Base-by-base conservation (phyloP, 92 coral and sea anemone genomes). In the Umimayanthus chanpuru region DNA sequence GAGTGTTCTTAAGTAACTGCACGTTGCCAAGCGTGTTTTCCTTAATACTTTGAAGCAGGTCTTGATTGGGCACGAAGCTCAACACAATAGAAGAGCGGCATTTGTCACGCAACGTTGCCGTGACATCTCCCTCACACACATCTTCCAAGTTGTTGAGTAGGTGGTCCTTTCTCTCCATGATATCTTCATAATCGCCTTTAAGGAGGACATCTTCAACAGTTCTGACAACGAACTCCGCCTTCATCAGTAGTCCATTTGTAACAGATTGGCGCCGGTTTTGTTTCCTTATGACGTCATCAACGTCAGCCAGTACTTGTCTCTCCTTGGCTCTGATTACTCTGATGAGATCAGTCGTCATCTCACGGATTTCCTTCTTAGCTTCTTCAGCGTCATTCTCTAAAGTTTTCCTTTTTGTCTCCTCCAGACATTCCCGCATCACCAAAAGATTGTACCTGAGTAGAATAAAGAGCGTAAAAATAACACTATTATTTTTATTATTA, bases 91-190 rank as follows among this genome's bases (percentile, higher is more conserved):
- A 55, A 10, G 83, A 79, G 0, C 83, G 83, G 4, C 83, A 79
- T 71, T 79, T 79, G 44, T 79, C 83, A 79, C 83, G 70, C 83
- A 79, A 79, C 67, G 30, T 9, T n/a, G 39, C 38, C 47, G 38
- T 26, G 47, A 79, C 41, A 20, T 79, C 83, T 79, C 83, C 83
- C 83, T 79, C 83, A 36, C 83, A 79, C 49, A 79, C 71, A 79
- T 79, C 83, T 9, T 79, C 83, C 40, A 79, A 36, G 55, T 79
- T 79, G 83, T 53, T 36, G 21, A 79, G 23, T 55, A 79, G 15
- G n/a, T 79, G 83, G 5, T 79, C 83, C 55, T 79, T 79, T 79
- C 83, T 79, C n/a, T 79, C 83, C 26, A 75, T 20, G 14, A 75
- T 75, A 8, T 75, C 79, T 20, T 75, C 79, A 23, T 32, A 75